Conservation (phyloP, 1,140 invertebrate species). For the Gonioctena quinquepunctata region DNA sequence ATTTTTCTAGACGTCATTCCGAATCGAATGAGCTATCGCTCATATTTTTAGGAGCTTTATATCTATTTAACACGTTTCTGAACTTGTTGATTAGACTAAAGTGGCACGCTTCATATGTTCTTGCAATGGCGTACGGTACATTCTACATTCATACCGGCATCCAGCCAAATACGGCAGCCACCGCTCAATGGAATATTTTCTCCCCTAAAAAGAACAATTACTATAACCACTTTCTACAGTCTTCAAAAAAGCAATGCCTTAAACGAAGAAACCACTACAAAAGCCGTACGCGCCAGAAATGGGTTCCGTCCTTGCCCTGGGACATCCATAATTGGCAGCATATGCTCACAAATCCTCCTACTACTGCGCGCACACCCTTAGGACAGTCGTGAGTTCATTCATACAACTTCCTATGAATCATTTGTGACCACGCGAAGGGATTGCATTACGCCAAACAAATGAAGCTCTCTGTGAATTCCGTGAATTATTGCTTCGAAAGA, state of each 20-base stretch:
- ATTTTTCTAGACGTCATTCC: too few relatives aligned
- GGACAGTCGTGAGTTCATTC: slow-evolving; percentile 28
- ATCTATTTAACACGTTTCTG: too few relatives aligned
- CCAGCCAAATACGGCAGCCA: not conserved
- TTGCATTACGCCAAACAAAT: not conserved
- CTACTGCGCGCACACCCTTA: slow-evolving; percentile 29
- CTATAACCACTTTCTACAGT: not conserved
- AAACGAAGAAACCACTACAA: slow-evolving; percentile 14
- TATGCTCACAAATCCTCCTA: slow-evolving; percentile 14
- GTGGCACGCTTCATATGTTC: too few relatives aligned
- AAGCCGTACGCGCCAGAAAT: slow-evolving; percentile 1
- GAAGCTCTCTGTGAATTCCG: not conserved
- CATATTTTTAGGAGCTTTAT: too few relatives aligned
- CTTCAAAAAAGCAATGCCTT: slow-evolving; percentile 5
- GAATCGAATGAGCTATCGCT: too few relatives aligned
- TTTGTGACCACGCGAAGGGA: not conserved
- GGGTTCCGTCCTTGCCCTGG: slow-evolving; percentile 21
- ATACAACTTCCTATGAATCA: not conserved
- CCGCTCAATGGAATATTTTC: not conserved
- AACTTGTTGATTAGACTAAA: too few relatives aligned
- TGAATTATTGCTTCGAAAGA: not conserved
- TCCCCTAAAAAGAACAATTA: slow-evolving; percentile 6
- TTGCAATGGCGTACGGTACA: too few relatives aligned
- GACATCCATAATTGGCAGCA: slow-evolving; percentile 22
- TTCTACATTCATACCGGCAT: too few relatives aligned